Percentiles rank a stretch among this genome's conserved stretches.
Conservation (phyloP, 2,797 vertebrate species). For the Tadarida brasiliensis region DNA sequence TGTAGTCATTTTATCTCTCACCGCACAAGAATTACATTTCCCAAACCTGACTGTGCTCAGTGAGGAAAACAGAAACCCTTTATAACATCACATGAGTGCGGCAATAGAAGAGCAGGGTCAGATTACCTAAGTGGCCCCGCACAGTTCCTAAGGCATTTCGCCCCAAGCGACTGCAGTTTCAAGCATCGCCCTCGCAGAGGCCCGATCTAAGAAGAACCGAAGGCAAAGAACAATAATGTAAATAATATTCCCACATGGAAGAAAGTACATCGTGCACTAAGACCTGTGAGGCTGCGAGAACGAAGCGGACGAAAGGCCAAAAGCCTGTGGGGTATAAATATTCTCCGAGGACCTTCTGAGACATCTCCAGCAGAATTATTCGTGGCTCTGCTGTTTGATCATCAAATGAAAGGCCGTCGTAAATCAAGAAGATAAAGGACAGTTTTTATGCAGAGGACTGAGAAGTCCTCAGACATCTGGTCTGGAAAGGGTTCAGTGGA, state of each 20-base stretch:
- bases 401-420: conserved; percentile 65
- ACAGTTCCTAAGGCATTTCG: not conserved
- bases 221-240: not conserved
- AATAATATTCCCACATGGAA: conserved; percentile 36
- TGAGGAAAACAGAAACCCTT: not conserved
- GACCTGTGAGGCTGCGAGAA: not conserved
- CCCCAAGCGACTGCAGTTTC: not conserved
- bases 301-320: conserved; percentile 48
- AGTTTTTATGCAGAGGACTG: conserved; percentile 67
- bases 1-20: not conserved
- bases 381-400: conserved; percentile 74
- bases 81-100: too few relatives aligned
- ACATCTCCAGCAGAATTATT: conserved; percentile 23
- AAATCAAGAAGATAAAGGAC: conserved; percentile 84
- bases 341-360: conserved; percentile 55
- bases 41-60: not conserved
- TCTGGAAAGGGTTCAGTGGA: not conserved
- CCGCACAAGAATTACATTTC: not conserved
- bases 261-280: not conserved
- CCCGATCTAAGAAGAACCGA: not conserved
- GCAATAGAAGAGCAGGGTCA: not conserved
- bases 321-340: conserved; percentile 68
- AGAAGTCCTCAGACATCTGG: conserved; percentile 83
- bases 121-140: too few relatives aligned
- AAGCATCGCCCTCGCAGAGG: not conserved